Evolutionary conservation across 2,888 invertebrate genomes (phyloP), one percentile per base, ranked within the genome.

Genomic region (Aricia artaxerxes): DNA sequence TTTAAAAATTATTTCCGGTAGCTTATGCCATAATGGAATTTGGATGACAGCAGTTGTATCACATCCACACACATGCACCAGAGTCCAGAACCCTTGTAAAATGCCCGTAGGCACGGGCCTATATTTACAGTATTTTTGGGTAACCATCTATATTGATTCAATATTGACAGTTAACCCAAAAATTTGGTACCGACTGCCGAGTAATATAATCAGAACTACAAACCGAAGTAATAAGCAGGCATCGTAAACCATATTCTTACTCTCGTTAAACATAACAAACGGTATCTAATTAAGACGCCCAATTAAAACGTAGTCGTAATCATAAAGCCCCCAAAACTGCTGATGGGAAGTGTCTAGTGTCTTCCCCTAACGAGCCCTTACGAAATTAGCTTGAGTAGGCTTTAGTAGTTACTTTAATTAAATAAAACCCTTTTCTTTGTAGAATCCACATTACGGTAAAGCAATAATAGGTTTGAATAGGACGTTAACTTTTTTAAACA

Each of bases 261-360:
- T 49, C 49, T 49, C 16, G 49, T 75, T 75, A 49, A 75, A 75
- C 75, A 49, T 13, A 7, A 49, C 73, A 75, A 75, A 9, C 76
- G 53, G 73, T 44, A 73, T 24, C 53, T 76, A 76, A 76, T 76
- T 76, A 31, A 35, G 76, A 35, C 53, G 44, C 24, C 35, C 76
- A 76, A 49, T 76, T 35, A 76, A 76, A 76, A 76, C 53, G 13
- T 57, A 16, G 31, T 31, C 11, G 53, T 76, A 76, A 76, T 76
- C 76, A 76, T 76, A 76, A 76, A 76, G 76, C 13, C 16, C 31
- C 24, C 35, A 31, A 76, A 31, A 57, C 53, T 57, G 35, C 53
- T 76, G 75, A 75, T 38, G 73, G 7, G 40, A 40, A 73, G 61
- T 61, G 31, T 24, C 61, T 61, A 61, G 24, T 24, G 61, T 31